Conservation (phyloP, 2,797 vertebrate genomes). For the Astyanax mexicanus region DNA sequence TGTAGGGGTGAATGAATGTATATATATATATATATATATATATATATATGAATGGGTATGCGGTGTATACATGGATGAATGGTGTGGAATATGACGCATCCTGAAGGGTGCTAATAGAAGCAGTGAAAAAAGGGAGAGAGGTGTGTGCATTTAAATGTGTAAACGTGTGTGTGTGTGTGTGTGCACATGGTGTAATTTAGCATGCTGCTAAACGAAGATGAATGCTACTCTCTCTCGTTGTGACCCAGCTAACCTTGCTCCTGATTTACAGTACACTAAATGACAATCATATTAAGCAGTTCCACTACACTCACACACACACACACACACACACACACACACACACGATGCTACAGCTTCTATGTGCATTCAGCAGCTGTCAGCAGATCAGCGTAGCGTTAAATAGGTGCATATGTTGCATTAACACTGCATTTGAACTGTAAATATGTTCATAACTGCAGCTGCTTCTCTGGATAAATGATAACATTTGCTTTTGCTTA, state of each 20-base stretch:
- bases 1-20: too few species aligned
- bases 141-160: conserved; percentile 47
- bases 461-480: neutral
- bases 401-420: neutral
- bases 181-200: conserved; percentile 21
- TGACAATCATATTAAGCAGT: conserved; percentile 7
- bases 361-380: neutral
- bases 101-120: too few species aligned
- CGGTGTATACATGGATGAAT: too few species aligned
- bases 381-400: neutral
- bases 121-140: too few species aligned
- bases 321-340: neutral
- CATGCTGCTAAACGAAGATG: conserved; percentile 72
- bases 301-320: conserved; percentile 5
- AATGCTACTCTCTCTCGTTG: conserved; percentile 69
- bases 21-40: too few species aligned
- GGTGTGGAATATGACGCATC: too few species aligned
- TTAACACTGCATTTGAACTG: too few species aligned
- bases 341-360: neutral
- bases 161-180: conserved; percentile 42
- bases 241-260: conserved; percentile 60
- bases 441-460: too few species aligned
- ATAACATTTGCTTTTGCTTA: neutral
- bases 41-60: too few species aligned
- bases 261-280: neutral